phyloP scores from a whole-genome alignment of 2,113 vertebrate genomes.

The Micromys minutus region DNA sequence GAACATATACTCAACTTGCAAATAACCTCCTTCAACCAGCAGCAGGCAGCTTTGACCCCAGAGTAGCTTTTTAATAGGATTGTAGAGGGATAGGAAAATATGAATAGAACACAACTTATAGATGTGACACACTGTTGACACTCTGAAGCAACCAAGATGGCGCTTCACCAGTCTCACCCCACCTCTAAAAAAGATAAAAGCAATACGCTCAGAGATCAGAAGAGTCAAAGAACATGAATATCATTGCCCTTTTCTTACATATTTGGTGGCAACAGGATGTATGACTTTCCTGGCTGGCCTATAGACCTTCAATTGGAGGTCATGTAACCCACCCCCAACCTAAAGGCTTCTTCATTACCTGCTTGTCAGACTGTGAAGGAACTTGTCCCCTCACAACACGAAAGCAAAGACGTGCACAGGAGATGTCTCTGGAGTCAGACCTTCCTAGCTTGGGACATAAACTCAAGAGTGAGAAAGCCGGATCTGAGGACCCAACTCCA shows the following conservation, averaged over 20 bases:
- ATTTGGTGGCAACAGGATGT: not conserved
- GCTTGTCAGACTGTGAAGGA: not conserved
- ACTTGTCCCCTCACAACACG: not conserved
- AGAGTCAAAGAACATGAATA: not conserved
- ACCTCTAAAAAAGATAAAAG: not conserved
- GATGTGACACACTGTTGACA: not conserved
- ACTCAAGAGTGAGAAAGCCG: not conserved
- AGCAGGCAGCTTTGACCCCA: not conserved
- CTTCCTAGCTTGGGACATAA: not conserved
- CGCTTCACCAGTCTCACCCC: not conserved
- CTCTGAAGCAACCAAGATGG: not conserved
- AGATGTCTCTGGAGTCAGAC: not conserved
- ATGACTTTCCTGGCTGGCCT: not conserved
- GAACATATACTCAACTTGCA: not conserved
- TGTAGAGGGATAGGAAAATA: not conserved
- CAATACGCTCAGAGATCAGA: not conserved
- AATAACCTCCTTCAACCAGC: not conserved
- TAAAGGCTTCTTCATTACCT: not conserved
- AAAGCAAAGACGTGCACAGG: not conserved
- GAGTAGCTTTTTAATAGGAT: not conserved
- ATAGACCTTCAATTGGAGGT: not conserved
- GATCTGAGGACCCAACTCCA: not conserved
- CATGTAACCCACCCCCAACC: not conserved
- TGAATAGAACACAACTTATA: not conserved
- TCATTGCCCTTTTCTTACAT: not conserved